Percentiles rank a stretch among this genome's conserved stretches.
phyloP scores from a whole-genome alignment of 2,888 invertebrate species.

The Osmoderma eremita region DNA sequence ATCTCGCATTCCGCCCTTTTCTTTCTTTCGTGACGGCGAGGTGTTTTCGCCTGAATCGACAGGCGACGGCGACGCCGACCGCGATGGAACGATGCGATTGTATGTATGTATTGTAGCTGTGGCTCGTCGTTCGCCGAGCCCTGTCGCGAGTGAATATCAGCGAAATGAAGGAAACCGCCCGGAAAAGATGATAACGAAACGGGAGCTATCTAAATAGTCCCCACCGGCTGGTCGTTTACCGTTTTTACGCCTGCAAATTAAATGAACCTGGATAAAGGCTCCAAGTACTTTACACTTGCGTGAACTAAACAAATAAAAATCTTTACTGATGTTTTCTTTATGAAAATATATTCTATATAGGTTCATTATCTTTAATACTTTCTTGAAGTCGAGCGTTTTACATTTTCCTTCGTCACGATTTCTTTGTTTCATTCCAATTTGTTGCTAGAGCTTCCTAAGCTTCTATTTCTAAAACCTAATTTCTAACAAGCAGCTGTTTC shows the following conservation, averaged over 20 bases:
- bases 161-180: constrained; percentile 5
- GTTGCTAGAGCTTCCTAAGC: too few relatives aligned
- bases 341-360: neutral
- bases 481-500: too few relatives aligned
- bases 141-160: constrained; percentile 1
- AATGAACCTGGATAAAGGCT: constrained; percentile 21
- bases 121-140: neutral
- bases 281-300: constrained; percentile 9
- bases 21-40: constrained; percentile 11
- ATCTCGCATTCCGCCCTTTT: constrained; percentile 16
- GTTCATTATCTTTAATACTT: too few relatives aligned
- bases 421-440: too few relatives aligned
- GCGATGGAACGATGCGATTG: too few relatives aligned
- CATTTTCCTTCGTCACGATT: too few relatives aligned
- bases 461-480: too few relatives aligned
- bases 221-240: constrained; percentile 23
- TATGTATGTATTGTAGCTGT: neutral
- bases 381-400: too few relatives aligned
- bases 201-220: constrained; percentile 23
- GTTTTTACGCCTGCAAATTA: constrained; percentile 11
- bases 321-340: constrained; percentile 3
- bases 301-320: constrained; percentile 16
- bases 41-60: constrained; percentile 10
- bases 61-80: neutral
- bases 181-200: constrained; percentile 25